A percentile compares a stretch with the other conserved stretches of the same genome.
phyloP scores from a whole-genome alignment of 1,140 invertebrate genomes.

The Diabrotica virgifera region DNA sequence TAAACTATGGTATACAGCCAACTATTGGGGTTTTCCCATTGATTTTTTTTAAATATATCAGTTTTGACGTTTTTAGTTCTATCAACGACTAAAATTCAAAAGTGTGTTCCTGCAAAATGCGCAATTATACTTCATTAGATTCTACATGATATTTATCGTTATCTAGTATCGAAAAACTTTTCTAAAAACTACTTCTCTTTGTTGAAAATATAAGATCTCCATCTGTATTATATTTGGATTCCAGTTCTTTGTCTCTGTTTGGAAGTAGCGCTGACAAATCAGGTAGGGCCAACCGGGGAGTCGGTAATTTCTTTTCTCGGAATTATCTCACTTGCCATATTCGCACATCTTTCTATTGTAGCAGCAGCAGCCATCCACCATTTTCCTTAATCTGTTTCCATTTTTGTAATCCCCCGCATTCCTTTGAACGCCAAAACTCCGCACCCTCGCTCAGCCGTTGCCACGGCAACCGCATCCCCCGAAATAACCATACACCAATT shows the following conservation, averaged over 20 bases:
- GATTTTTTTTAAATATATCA: no score
- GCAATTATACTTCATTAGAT: no score
- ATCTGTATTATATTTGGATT: not conserved
- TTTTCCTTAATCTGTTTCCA: slow-evolving; percentile 23
- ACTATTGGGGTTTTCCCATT: no score
- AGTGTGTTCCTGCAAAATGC: no score
- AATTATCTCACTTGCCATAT: not conserved
- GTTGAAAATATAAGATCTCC: no score
- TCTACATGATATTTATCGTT: no score
- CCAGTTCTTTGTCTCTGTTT: not conserved
- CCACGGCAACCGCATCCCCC: slow-evolving; percentile 24
- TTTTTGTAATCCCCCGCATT: slow-evolving; percentile 26
- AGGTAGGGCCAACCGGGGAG: not conserved
- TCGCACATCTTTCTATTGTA: slow-evolving; percentile 4
- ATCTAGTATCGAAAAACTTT: no score
- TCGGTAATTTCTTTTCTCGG: slow-evolving; percentile 2
- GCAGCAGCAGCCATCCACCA: slow-evolving; percentile 14
- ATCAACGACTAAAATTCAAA: no score
- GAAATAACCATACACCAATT: slow-evolving; percentile 21
- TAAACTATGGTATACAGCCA: no score
- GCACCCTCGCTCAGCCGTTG: slow-evolving; percentile 23
- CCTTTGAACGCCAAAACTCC: slow-evolving; percentile 9
- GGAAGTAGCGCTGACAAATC: not conserved
- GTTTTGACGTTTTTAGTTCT: no score
- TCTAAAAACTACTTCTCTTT: no score